Percentiles rank a stretch among this genome's conserved stretches.
Evolutionary conservation across 1,140 invertebrate species (phyloP).

Genomic region (Trissolcus basalis): DNA sequence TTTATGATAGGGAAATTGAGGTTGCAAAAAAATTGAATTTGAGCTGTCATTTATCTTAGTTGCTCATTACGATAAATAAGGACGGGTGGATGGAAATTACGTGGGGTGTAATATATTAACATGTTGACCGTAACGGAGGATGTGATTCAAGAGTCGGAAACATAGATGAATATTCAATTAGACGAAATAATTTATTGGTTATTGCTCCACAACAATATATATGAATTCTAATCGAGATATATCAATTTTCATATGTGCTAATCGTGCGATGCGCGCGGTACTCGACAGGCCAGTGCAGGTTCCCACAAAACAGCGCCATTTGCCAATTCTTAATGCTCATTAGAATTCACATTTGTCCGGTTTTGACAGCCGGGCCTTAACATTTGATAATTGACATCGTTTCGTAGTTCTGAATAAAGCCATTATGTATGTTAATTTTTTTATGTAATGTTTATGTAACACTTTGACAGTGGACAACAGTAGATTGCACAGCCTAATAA

Average conservation of each 20-base stretch:
- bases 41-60: not conserved
- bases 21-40: not conserved
- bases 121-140: slow-evolving; percentile 46
- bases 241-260: slow-evolving; percentile 56
- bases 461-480: slow-evolving; percentile 4
- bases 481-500: no score
- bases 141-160: slow-evolving; percentile 49
- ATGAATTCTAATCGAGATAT: slow-evolving; percentile 47
- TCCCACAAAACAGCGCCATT: no score
- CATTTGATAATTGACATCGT: no score
- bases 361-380: no score
- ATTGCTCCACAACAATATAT: slow-evolving; percentile 51
- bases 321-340: no score
- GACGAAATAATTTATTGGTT: slow-evolving; percentile 52
- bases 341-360: no score
- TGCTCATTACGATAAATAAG: slow-evolving; percentile 10
- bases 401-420: not conserved
- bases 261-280: slow-evolving; percentile 25
- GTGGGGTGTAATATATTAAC: slow-evolving; percentile 37
- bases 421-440: slow-evolving; percentile 4
- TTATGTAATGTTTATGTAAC: slow-evolving; percentile 3
- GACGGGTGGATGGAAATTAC: slow-evolving; percentile 27
- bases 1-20: no score
- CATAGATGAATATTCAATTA: slow-evolving; percentile 54
- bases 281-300: slow-evolving; percentile 6